These are phyloP conservation scores for Pseudolaguvia tuberculata DNA, from an alignment of 2,113 vertebrate genomes.

Conservation along the genomic window DNA sequence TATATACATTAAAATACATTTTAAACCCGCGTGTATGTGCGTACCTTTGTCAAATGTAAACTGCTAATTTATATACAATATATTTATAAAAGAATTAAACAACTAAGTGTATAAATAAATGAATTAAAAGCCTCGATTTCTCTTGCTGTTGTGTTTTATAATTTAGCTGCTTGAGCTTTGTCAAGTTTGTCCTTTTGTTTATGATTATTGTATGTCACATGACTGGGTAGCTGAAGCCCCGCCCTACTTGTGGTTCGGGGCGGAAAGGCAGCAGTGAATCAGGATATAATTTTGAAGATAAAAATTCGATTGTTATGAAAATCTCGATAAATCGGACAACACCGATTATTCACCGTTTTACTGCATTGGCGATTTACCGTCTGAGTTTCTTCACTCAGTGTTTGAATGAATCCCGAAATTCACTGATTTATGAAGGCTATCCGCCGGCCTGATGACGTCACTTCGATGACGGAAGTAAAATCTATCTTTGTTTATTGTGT, in stretches of 20 bases:
- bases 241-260: background rate
- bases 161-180: too few species aligned
- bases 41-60: background rate
- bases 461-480: background rate
- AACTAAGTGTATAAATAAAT: background rate
- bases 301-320: background rate
- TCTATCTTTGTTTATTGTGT: background rate
- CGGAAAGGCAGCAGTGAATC: background rate
- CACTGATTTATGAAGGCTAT: background rate
- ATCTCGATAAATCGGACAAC: background rate
- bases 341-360: background rate
- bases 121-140: too few species aligned
- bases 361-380: background rate
- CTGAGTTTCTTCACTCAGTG: background rate
- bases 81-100: background rate
- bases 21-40: background rate
- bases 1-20: too few species aligned
- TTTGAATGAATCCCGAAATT: too few species aligned
- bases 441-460: background rate
- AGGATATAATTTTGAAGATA: background rate
- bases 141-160: too few species aligned
- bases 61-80: background rate
- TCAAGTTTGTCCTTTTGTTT: too few species aligned
- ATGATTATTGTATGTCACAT: constrained; percentile 3
- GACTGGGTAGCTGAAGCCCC: background rate